Percentiles rank a stretch among this genome's conserved stretches.
These are phyloP conservation scores for Pachyrhynchus sulphureomaculatus DNA, from an alignment of 1,140 invertebrate species.

Conservation along the genomic window DNA sequence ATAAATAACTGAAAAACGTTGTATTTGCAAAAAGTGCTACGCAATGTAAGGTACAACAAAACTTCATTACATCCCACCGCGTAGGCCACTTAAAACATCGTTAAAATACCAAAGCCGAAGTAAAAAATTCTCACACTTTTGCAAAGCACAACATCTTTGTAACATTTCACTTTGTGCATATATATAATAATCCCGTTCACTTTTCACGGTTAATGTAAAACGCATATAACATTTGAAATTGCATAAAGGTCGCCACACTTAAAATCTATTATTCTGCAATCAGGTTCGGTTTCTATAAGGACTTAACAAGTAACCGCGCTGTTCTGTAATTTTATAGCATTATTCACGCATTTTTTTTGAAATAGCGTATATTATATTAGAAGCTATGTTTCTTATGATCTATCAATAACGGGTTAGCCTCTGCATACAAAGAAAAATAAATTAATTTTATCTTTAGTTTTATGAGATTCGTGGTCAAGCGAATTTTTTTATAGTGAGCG, in stretches of 20 bases:
- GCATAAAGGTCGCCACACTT: constrained; percentile 23
- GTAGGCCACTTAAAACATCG: not conserved
- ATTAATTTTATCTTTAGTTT: too few relatives aligned
- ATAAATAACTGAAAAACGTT: too few relatives aligned
- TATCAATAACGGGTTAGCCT: too few relatives aligned
- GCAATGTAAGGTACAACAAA: too few relatives aligned
- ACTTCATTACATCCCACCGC: too few relatives aligned
- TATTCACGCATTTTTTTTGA: constrained; percentile 5
- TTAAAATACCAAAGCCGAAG: not conserved
- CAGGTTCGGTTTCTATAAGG: constrained; percentile 5
- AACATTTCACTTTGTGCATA: constrained; percentile 11
- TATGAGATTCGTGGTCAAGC: too few relatives aligned
- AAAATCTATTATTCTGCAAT: constrained; percentile 8
- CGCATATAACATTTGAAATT: constrained; percentile 21
- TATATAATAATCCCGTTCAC: constrained; percentile 14
- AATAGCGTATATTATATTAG: too few relatives aligned
- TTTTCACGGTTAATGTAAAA: constrained; percentile 21
- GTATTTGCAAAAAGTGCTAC: too few relatives aligned
- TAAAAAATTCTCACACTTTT: not conserved
- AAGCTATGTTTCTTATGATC: too few relatives aligned
- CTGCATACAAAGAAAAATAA: too few relatives aligned
- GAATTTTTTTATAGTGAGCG: too few relatives aligned
- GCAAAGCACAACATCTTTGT: not conserved
- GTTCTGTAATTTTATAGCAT: constrained; percentile 7
- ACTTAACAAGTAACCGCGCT: constrained; percentile 13